phyloP scores from a whole-genome alignment of 53 echinoderm and acorn worm genomes.

The Stichopus horrens region DNA sequence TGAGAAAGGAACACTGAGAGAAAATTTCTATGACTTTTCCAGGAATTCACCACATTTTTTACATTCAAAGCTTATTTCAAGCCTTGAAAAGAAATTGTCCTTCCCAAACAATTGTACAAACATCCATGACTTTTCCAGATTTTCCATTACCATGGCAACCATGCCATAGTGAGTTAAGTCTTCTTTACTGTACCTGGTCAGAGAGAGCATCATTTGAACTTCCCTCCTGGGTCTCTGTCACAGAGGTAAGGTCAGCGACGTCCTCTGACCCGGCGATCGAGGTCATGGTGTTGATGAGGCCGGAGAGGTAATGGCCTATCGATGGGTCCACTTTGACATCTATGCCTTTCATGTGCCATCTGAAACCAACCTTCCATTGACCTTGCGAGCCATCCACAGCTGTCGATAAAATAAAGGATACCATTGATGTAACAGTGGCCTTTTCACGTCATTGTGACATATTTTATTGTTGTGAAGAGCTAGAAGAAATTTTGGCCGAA shows the following conservation, averaged over 20 bases:
- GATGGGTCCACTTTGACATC: conserved; percentile 89
- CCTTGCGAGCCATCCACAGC: conserved; percentile 37
- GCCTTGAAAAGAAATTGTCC: too few relatives aligned
- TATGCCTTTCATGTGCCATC: conserved; percentile 92
- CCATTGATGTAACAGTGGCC: not conserved
- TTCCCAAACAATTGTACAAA: too few relatives aligned
- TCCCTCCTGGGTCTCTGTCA: conserved; percentile 74
- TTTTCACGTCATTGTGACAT: too few relatives aligned
- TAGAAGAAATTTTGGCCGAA: too few relatives aligned
- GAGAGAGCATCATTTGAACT: conserved; percentile 59
- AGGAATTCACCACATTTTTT: too few relatives aligned
- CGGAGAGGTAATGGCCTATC: conserved; percentile 90
- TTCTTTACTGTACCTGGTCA: conserved; percentile 60
- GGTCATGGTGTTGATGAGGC: conserved; percentile 84
- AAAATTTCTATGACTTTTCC: too few relatives aligned
- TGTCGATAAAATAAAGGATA: not conserved
- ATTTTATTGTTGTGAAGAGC: too few relatives aligned
- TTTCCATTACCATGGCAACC: too few relatives aligned
- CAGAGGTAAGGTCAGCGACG: conserved; percentile 90
- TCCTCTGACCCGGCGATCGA: conserved; percentile 85
- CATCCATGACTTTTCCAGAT: not conserved
- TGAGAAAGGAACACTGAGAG: too few relatives aligned
- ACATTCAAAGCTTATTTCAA: too few relatives aligned
- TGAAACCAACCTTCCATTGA: conserved; percentile 82
- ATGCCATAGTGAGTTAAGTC: not conserved